These are phyloP conservation scores for Epirrhoe tristata DNA, from an alignment of 2,888 invertebrate species.

Conservation along the genomic window DNA sequence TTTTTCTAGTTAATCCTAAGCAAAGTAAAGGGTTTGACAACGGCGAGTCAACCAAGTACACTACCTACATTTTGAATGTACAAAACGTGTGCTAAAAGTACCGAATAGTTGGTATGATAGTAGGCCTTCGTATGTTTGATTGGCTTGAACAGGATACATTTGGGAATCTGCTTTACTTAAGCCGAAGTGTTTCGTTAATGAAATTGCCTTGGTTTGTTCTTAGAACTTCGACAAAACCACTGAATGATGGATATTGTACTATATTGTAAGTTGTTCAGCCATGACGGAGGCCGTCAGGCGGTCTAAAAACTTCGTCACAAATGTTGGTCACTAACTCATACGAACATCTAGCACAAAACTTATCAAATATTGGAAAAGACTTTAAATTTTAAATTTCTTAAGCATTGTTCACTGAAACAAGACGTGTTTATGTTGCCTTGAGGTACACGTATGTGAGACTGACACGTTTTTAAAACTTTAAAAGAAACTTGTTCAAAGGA, in stretches of 20 bases:
- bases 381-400: too few species aligned
- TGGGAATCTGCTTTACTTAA: constrained; percentile 38
- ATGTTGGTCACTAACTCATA: too few species aligned
- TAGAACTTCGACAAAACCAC: constrained; percentile 4
- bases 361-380: too few species aligned
- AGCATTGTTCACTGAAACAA: too few species aligned
- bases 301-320: too few species aligned
- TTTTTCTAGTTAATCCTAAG: not conserved
- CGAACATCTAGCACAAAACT: too few species aligned
- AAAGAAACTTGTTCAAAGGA: too few species aligned
- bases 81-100: constrained; percentile 2
- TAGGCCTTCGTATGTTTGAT: constrained; percentile 63
- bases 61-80: not conserved
- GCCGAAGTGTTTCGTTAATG: constrained; percentile 26
- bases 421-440: too few species aligned
- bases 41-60: not conserved
- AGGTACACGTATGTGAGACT: too few species aligned
- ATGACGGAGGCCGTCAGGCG: too few species aligned
- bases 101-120: constrained; percentile 46
- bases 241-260: not conserved
- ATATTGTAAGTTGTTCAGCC: too few species aligned
- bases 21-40: not conserved
- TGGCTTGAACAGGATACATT: constrained; percentile 53
- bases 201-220: constrained; percentile 26
- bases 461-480: too few species aligned